Percentiles rank a stretch among this genome's conserved stretches.
Evolutionary conservation across 64 coral and sea anemone species (phyloP).

Genomic region (Orbicella faveolata): DNA sequence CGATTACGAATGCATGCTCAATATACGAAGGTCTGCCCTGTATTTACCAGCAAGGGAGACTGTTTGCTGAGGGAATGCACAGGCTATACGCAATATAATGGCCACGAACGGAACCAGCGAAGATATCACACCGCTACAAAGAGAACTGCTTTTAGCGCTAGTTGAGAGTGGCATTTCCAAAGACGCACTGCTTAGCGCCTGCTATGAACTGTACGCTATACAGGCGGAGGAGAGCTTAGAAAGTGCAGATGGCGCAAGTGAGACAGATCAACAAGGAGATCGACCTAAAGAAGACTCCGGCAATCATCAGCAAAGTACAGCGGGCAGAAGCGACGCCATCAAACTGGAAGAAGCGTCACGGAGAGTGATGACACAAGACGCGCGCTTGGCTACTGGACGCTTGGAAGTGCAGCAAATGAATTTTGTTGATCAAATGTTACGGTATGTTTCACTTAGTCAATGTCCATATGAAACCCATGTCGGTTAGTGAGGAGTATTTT

Average conservation of each 20-base stretch:
- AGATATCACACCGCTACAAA: slow-evolving; percentile 66
- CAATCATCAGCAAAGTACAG: neutral
- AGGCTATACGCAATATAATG: slow-evolving; percentile 32
- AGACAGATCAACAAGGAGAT: slow-evolving; percentile 35
- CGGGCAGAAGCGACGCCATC: neutral
- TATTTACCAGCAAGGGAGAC: slow-evolving; percentile 14
- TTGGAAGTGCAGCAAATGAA: slow-evolving; percentile 26
- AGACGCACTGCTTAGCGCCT: slow-evolving; percentile 55
- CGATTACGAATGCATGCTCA: slow-evolving; percentile 80
- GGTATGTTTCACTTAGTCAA: neutral
- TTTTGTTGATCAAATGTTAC: slow-evolving; percentile 35
- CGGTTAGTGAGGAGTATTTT: neutral
- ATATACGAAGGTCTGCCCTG: slow-evolving; percentile 40
- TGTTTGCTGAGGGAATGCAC: neutral
- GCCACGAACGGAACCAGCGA: slow-evolving; percentile 29
- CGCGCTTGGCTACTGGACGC: neutral
- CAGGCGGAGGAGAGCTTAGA: slow-evolving; percentile 17
- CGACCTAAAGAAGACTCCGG: neutral
- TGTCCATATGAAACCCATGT: neutral
- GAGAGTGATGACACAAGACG: neutral
- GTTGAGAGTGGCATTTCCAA: slow-evolving; percentile 76
- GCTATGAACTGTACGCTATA: slow-evolving; percentile 43
- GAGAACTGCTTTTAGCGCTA: slow-evolving; percentile 54
- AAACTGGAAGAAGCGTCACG: slow-evolving; percentile 23
- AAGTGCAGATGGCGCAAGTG: slow-evolving; percentile 9